Base-by-base conservation (phyloP, 2,797 vertebrate species). In the Brotula barbata region DNA sequence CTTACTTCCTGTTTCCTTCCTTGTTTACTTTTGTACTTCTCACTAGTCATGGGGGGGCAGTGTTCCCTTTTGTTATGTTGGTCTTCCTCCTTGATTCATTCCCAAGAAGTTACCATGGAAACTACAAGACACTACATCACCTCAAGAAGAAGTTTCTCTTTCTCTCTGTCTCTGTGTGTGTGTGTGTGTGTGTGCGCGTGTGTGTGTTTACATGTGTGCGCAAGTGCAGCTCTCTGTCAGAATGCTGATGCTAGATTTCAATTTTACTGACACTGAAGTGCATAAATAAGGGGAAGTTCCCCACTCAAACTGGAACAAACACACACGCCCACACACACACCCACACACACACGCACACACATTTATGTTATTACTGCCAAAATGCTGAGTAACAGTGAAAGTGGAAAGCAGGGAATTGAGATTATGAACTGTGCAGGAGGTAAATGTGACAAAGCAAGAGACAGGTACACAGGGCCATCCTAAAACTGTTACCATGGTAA, bases 101-200 rank as follows among this genome's bases (percentile, higher is more conserved):
- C 83, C 75, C 77, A 84, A 77, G 80, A 83, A 80, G 92, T 92
- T 91, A 81, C 90, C 90, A 92, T 92, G 89, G 91, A 91, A 93
- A 93, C 92, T 87, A 88, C 82, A 86, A 91, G 87, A 88, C 87
- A 91, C 89, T 85, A 85, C 84, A 87, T 90, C 82, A 83, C 83
- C 85, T 85, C 81, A 86, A 86, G 83, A 85, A 78, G 75, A 90
- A 90, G 84, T 92, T 91, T 90, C 77, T 87, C 56, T 59, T 49
- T 48, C 43, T 54, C 34, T 59, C 19, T 42, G 51, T 31, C 44
- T 72, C 40, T 62, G 48, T 39, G 49, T 70, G 54, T 46, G 37
- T 36, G 45, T 25, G 52, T 37, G 33, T 59, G 37, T 34, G 14
- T 25, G 49, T 45, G 31, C 54, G 31, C n/a, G 15, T 12, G 36